phyloP scores from a whole-genome alignment of 2,797 vertebrate genomes.

The Prionace glauca region DNA sequence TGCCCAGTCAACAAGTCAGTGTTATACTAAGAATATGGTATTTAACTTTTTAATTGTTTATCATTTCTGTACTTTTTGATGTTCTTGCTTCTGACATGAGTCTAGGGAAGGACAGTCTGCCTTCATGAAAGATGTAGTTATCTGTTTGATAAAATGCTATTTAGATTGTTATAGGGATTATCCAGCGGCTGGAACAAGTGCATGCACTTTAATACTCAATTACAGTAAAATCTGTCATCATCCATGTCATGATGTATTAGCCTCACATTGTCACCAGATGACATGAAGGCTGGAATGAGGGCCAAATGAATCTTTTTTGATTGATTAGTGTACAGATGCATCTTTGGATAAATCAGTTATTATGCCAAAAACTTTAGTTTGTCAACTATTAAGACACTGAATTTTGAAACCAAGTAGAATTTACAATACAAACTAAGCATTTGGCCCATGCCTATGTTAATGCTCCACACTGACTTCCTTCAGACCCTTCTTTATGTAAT shows the following conservation, averaged over 20 bases:
- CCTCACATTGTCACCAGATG: background rate
- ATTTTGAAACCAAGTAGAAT: background rate
- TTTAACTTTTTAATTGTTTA: background rate
- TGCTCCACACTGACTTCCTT: too few relatives aligned
- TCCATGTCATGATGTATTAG: constrained; percentile 2
- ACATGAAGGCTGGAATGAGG: background rate
- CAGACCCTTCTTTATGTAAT: too few relatives aligned
- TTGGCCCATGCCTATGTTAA: too few relatives aligned
- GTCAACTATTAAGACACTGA: background rate
- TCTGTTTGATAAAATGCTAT: background rate
- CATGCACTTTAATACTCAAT: background rate
- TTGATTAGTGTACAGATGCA: background rate
- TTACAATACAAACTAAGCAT: background rate
- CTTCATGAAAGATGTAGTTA: background rate
- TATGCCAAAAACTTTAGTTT: background rate
- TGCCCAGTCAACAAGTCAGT: background rate
- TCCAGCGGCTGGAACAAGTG: constrained; percentile 2
- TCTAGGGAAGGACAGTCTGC: background rate
- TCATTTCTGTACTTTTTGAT: background rate
- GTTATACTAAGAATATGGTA: background rate
- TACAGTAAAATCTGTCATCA: background rate
- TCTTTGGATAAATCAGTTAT: background rate
- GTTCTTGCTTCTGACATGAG: background rate
- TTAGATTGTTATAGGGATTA: background rate
- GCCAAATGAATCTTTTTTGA: constrained; percentile 5